Base-by-base conservation (phyloP, 1,140 invertebrate species). In the Drosophila varians region DNA sequence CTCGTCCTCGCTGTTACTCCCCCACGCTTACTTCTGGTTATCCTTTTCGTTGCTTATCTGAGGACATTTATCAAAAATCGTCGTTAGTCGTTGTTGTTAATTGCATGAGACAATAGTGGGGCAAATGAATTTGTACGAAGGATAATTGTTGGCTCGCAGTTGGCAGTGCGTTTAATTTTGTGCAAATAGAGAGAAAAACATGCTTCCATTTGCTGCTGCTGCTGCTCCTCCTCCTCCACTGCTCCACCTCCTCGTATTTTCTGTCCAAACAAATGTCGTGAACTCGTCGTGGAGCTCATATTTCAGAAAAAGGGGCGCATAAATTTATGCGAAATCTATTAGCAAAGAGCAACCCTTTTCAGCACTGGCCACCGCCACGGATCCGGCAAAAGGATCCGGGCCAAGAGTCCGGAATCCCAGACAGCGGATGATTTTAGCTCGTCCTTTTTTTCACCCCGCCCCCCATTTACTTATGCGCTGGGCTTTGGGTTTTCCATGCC, bases 281-380 rank as follows among this genome's bases (percentile, higher is more conserved):
- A 86, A 86, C 82, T 82, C 82, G 69, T 54, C 58, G 64, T 40
- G 62, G 46, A 11, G 46, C 58, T 86, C 76, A 88, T 87, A 86
- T 86, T 86, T 87, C 83, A 86, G 61, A 61, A 86, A 87, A 86
- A 82, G 69, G 79, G 79, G 80, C 79, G 79, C 80, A 84, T 84
- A 86, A 86, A 86, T 86, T 86, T 86, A 80, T 86, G 73, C 82
- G 73, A 74, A 86, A 86, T 86, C 80, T 86, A 86, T 86, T 86
- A 86, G 77, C 66, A 70, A 60, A 53, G 49, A 62, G 61, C 58
- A 87, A 84, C 79, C 79, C 80, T 84, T 84, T 79, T 84, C 80
- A 79, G 56, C 60, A 45, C 19, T 61, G 48, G 46, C 66, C 47
- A 54, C 38, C 46, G 28, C 45, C 51, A 56, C 48, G 42, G 26